These are phyloP conservation scores for Chironomus tepperi DNA, from an alignment of 1,140 invertebrate genomes.

Conservation along the genomic window DNA sequence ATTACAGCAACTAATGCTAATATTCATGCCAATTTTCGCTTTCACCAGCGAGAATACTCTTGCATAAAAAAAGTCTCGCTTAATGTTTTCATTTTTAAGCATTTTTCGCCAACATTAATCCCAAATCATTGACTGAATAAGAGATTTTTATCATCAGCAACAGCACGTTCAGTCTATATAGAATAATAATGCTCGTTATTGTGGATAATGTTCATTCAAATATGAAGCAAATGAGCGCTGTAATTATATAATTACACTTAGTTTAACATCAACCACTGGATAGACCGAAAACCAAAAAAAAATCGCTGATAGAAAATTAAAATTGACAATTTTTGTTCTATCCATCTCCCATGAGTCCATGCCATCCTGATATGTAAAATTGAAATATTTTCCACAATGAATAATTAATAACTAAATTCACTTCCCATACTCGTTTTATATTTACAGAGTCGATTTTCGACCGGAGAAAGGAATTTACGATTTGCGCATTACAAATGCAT, in stretches of 20 bases:
- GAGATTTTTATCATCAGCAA: not conserved
- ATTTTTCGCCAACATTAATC: not conserved
- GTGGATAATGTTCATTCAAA: too few species aligned
- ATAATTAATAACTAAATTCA: too few species aligned
- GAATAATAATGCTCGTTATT: too few species aligned
- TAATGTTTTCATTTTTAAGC: not conserved
- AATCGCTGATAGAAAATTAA: not conserved
- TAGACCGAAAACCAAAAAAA: too few species aligned
- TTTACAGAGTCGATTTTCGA: slow-evolving; percentile 58
- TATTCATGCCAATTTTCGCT: too few species aligned
- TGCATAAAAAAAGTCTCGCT: too few species aligned
- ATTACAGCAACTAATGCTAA: not conserved
- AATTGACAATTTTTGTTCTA: slow-evolving; percentile 26
- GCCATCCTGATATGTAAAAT: too few species aligned
- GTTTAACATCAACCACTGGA: too few species aligned
- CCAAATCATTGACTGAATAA: not conserved
- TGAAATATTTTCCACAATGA: too few species aligned
- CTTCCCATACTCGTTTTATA: not conserved
- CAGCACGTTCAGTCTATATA: not conserved
- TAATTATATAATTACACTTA: not conserved
- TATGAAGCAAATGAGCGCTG: too few species aligned
- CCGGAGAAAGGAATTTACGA: slow-evolving; percentile 78
- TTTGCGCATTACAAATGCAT: slow-evolving; percentile 73
- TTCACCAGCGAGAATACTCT: too few species aligned
- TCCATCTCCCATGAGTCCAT: slow-evolving; percentile 30